Base-by-base conservation (phyloP, 2,113 vertebrate species). In the Synodontis membranacea region DNA sequence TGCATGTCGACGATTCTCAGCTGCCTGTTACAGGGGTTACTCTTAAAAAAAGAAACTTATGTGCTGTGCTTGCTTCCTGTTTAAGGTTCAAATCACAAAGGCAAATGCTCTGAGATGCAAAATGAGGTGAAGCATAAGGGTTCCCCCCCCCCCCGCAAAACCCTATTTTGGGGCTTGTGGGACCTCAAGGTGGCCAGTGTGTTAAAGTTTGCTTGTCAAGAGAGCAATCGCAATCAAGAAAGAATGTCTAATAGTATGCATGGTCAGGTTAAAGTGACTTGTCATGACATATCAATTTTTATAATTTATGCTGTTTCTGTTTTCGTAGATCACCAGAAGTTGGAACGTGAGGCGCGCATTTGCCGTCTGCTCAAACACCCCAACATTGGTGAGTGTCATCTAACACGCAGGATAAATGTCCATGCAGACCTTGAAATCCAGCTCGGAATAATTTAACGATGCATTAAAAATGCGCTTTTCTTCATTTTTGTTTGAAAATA, bases 291-390 rank as follows among this genome's bases (percentile, higher is more conserved):
- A 0, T 8, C n/a, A 42, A 17, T 1, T 2, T 39, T 23, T 42
- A 6, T 64, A 8, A 4, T 5, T 37, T n/a, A 42, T 60, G 0
- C 31, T 37, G 3, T 48, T 21, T 79, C 21, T 83, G 0, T 39
- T 56, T 87, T 83, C 52, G 11, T 56, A 89, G 89, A 89, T 84
- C 89, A 89, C 81, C 89, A 89, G 80, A 89, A 89, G 76, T 37
- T 89, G 80, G 89, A 89, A 66, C 74, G 89, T 64, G 89, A 89
- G 81, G 89, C 89, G 42, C 74, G 89, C 42, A 89, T 89, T 76
- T 89, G 89, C 31, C 86, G 89, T 64, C 81, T 89, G 5, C 89
- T 89, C 2, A 89, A 89, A 70, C 81, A 89, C 82, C 17, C 89
- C 11, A 89, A 89, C 81, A 89, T 89, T 10, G 89, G 89, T 89